Evolutionary conservation across 2,888 invertebrate species (phyloP).

Genomic region (Amaurobius ferox): DNA sequence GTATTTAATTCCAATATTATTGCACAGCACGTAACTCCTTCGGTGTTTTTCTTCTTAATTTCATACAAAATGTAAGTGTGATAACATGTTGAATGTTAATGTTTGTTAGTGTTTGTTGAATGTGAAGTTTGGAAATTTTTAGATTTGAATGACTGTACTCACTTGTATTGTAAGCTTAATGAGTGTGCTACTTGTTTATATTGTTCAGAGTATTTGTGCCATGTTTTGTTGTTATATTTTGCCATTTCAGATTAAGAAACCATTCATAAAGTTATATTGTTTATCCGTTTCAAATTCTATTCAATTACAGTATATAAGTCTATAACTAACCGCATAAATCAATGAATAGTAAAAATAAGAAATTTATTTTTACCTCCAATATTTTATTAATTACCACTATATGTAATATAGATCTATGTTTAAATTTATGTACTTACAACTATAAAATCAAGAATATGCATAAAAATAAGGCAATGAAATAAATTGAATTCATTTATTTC

Average conservation of each 20-base stretch:
- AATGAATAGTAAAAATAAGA: no score
- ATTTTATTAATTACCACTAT: no score
- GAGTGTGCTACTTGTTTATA: conserved; percentile 34
- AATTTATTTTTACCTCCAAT: no score
- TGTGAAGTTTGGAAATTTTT: conserved; percentile 51
- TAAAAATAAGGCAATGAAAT: no score
- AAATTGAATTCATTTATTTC: no score
- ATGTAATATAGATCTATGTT: no score
- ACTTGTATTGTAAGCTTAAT: conserved; percentile 6
- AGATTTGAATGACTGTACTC: conserved; percentile 34
- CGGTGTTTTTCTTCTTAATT: not conserved
- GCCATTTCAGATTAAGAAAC: conserved; percentile 31
- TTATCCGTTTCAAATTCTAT: no score
- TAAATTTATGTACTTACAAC: no score
- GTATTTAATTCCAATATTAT: not conserved
- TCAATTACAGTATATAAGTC: no score
- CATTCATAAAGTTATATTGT: conserved; percentile 34
- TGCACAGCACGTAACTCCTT: not conserved
- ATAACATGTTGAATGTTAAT: conserved; percentile 31
- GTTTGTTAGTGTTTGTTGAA: conserved; percentile 49
- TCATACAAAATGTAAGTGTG: conserved; percentile 9
- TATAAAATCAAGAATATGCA: no score
- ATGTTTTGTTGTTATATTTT: conserved; percentile 68
- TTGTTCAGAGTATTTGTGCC: conserved; percentile 59
- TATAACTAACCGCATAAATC: no score